Conservation (phyloP, 2,888 invertebrate genomes). For the Hylaea fasciaria region DNA sequence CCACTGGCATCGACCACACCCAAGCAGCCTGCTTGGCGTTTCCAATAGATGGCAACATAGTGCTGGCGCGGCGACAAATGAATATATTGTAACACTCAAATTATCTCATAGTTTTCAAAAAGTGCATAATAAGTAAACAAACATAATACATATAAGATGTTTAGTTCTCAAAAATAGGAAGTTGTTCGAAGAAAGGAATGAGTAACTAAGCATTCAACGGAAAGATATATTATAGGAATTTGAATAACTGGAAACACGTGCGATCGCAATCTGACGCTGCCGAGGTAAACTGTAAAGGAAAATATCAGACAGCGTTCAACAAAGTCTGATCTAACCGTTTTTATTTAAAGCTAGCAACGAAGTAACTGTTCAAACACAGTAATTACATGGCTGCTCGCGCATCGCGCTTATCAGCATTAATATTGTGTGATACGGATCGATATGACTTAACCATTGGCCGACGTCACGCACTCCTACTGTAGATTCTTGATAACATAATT, state of each 20-base stretch:
- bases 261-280: constrained; percentile 4
- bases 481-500: constrained; percentile 62
- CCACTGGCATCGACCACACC: no score
- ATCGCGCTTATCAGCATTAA: constrained; percentile 27
- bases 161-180: constrained; percentile 13
- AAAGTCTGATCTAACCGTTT: background rate
- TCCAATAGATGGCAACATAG: no score
- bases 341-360: constrained; percentile 6
- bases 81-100: no score
- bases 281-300: constrained; percentile 11
- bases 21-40: no score
- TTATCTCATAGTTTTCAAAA: background rate
- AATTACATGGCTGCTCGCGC: constrained; percentile 26
- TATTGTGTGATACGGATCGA: constrained; percentile 37
- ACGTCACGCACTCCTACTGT: constrained; percentile 55
- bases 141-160: background rate
- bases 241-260: constrained; percentile 7
- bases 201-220: constrained; percentile 7
- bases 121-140: no score
- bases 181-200: constrained; percentile 15
- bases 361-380: constrained; percentile 19
- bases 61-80: no score
- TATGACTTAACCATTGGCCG: constrained; percentile 43
- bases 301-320: background rate
- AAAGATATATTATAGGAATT: constrained; percentile 14